Evolutionary conservation across 2,888 invertebrate species (phyloP), one percentile per base, ranked within the genome.

Genomic region (Dicranocentrus wangi): DNA sequence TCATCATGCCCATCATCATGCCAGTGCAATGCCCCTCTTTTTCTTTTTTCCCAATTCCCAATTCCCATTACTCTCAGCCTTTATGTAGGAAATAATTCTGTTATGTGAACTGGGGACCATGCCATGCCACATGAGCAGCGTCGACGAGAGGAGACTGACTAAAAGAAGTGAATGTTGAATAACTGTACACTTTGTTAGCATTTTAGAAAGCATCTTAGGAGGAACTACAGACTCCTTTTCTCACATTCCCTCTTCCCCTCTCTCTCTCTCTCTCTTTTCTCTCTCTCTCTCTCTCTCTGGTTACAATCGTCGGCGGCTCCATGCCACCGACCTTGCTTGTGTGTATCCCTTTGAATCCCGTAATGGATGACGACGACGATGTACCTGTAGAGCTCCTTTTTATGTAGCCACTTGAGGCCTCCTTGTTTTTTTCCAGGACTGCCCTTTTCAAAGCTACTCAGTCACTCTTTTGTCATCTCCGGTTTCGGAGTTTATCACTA

Each of bases 51-150:
- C n/a, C n/a, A n/a, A 68, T 65, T 80, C 80, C 68, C 80, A 68
- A 28, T 80, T 80, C 61, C 71, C 66, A 71, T 66, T 80, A 68
- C 60, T 68, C 32, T 58, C 28, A 68, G 60, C 72, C 61, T 79
- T 79, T 55, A 72, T 79, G 79, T 68, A 65, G 71, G 71, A 66
- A 80, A 72, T 73, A 68, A 80, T 72, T 80, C 55, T 47, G 80
- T 68, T 73, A 42, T 58, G 80, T 60, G 73, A 68, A 73, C 68
- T 73, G 73, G 72, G 65, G 47, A 71, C 66, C 58, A n/a, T n/a
- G n/a, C n/a, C n/a, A n/a, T n/a, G n/a, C n/a, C n/a, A n/a, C n/a
- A n/a, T n/a, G 42, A 61, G 27, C 27, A 70, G 42, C 55, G 17
- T 17, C 39, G 19, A n/a, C 2, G 27, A 27, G 28, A 28, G 13